Percentiles rank a stretch among this genome's conserved stretches.
These are phyloP conservation scores for Theodoxus fluviatilis DNA, from an alignment of 2,888 invertebrate genomes.

Conservation along the genomic window DNA sequence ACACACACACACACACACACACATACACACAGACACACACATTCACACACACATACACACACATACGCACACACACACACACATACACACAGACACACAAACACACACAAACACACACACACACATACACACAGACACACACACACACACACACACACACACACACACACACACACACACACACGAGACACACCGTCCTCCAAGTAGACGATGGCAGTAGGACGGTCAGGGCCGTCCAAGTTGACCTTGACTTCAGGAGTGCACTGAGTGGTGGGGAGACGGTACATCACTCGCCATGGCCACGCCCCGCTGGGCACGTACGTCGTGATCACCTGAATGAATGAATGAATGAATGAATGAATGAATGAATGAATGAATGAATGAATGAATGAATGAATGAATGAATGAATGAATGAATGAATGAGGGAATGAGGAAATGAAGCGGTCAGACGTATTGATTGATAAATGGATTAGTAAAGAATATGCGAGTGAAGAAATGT, in stretches of 20 bases:
- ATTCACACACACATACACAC: constrained; percentile 3
- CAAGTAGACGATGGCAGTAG: constrained; percentile 42
- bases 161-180: neutral
- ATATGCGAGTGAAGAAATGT: too few relatives aligned
- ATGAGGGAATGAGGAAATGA: too few relatives aligned
- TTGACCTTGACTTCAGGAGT: constrained; percentile 37
- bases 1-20: constrained; percentile 1
- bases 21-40: neutral
- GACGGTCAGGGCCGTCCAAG: constrained; percentile 28
- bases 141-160: constrained; percentile 15
- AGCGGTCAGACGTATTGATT: too few relatives aligned
- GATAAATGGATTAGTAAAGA: too few relatives aligned
- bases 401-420: too few relatives aligned
- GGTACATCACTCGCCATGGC: constrained; percentile 44
- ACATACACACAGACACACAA: constrained; percentile 21
- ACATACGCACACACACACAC: constrained; percentile 20
- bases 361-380: too few relatives aligned
- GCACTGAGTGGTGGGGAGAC: constrained; percentile 47
- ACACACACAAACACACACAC: constrained; percentile 15
- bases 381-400: too few relatives aligned
- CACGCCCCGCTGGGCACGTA: constrained; percentile 41
- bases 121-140: constrained; percentile 20
- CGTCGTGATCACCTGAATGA: constrained; percentile 44
- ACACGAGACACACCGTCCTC: constrained; percentile 14
- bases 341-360: too few relatives aligned